Percentiles rank a stretch among this genome's conserved stretches.
Conservation (phyloP, 2,113 vertebrate species). For the Dolichallabes microphthalmus region DNA sequence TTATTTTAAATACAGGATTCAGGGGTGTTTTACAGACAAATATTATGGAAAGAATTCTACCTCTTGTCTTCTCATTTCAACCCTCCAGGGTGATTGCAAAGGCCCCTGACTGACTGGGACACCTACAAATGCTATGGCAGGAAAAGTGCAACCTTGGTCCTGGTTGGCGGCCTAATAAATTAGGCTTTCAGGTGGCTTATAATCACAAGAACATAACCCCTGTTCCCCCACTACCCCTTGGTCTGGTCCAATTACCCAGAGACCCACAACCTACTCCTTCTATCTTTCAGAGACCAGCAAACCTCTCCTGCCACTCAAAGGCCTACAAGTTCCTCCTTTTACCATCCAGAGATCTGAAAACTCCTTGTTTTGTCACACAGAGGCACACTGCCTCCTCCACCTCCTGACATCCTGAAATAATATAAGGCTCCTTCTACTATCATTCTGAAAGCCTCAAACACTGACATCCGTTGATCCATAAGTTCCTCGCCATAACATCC, state of each 20-base stretch:
- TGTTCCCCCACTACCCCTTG: too few species aligned
- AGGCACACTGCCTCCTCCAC: background rate
- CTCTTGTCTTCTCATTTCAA: background rate
- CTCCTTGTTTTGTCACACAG: background rate
- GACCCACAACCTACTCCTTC: too few species aligned
- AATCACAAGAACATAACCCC: too few species aligned
- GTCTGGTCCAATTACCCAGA: too few species aligned
- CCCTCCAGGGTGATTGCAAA: too few species aligned
- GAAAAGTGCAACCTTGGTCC: too few species aligned
- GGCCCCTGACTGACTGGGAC: too few species aligned
- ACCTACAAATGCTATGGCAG: too few species aligned
- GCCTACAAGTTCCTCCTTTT: background rate
- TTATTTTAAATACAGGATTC: background rate
- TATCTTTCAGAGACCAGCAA: too few species aligned
- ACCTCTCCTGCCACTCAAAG: background rate
- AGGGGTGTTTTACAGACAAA: background rate
- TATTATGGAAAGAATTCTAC: background rate
- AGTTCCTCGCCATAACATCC: background rate
- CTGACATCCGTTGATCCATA: rapidly evolving
- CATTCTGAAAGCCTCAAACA: background rate
- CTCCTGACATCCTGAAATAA: background rate
- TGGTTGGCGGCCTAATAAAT: too few species aligned
- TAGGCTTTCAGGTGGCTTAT: too few species aligned
- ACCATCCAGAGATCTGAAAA: too few species aligned
- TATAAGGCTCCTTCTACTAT: background rate